A percentile compares a stretch with the other conserved stretches of the same genome.
phyloP scores from a whole-genome alignment of 2,888 invertebrate genomes.

The Lathronympha strigana region DNA sequence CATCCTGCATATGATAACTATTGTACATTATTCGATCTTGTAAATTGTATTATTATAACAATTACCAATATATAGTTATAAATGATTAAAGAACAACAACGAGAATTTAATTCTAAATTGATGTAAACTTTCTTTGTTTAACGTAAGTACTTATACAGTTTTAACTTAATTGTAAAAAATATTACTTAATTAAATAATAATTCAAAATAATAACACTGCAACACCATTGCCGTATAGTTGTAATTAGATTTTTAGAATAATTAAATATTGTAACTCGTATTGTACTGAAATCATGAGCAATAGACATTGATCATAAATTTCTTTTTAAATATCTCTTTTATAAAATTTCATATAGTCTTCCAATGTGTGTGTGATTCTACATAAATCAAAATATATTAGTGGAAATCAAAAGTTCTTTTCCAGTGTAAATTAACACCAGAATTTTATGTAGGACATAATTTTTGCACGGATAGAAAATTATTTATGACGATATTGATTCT shows the following conservation, averaged over 20 bases:
- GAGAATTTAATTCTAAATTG: conserved; percentile 82
- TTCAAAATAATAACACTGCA: conserved; percentile 60
- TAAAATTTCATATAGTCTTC: conserved; percentile 76
- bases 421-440: conserved; percentile 46
- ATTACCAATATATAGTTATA: conserved; percentile 37
- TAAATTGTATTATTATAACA: conserved; percentile 53
- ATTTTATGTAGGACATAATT: conserved; percentile 30
- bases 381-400: conserved; percentile 53
- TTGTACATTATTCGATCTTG: conserved; percentile 46
- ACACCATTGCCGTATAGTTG: conserved; percentile 70
- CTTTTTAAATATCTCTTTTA: conserved; percentile 54
- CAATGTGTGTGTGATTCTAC: conserved; percentile 73
- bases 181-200: conserved; percentile 43
- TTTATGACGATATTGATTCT: conserved; percentile 28
- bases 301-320: conserved; percentile 60
- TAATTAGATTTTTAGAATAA: conserved; percentile 58
- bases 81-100: conserved; percentile 70
- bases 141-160: conserved; percentile 49
- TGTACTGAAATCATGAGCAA: conserved; percentile 72
- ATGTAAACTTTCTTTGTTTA: conserved; percentile 62
- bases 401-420: conserved; percentile 36
- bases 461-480: conserved; percentile 38
- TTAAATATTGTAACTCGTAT: conserved; percentile 52
- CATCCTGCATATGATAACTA: conserved; percentile 56
- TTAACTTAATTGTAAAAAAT: conserved; percentile 49